phyloP scores from a whole-genome alignment of 64 coral and sea anemone species.

The Anthopleura sola region DNA sequence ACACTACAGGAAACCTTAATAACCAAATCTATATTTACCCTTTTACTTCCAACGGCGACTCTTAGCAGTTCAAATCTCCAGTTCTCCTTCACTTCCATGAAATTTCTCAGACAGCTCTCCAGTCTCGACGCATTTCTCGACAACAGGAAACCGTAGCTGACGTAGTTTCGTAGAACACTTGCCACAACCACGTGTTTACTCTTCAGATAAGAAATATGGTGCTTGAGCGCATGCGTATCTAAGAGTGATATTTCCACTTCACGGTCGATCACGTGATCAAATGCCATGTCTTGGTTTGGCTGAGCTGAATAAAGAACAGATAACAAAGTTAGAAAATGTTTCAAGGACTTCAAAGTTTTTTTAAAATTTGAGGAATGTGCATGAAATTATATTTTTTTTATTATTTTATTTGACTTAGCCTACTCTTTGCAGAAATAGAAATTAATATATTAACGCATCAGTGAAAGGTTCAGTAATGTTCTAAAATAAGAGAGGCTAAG shows the following conservation, averaged over 20 bases:
- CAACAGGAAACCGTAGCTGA: conserved; percentile 61
- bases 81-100: conserved; percentile 60
- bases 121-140: conserved; percentile 20
- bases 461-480: too few relatives aligned
- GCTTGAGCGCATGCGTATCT: conserved; percentile 44
- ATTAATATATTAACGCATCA: too few relatives aligned
- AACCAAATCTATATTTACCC: conserved; percentile 24
- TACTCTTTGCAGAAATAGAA: too few relatives aligned
- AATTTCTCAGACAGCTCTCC: conserved; percentile 42
- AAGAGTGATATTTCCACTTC: conserved; percentile 13
- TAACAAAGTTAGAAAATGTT: background rate
- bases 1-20: background rate
- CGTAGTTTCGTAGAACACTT: conserved; percentile 44
- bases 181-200: conserved; percentile 59
- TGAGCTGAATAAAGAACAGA: conserved; percentile 14
- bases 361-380: too few relatives aligned
- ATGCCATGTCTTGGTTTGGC: conserved; percentile 9
- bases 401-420: too few relatives aligned
- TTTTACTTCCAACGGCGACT: conserved; percentile 51
- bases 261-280: conserved; percentile 7
- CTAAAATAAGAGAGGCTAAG: too few relatives aligned
- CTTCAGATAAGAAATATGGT: conserved; percentile 31
- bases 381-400: too few relatives aligned
- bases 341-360: background rate
- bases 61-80: conserved; percentile 32